Evolutionary conservation across 2,888 invertebrate species (phyloP).

Genomic region (Phania funesta): DNA sequence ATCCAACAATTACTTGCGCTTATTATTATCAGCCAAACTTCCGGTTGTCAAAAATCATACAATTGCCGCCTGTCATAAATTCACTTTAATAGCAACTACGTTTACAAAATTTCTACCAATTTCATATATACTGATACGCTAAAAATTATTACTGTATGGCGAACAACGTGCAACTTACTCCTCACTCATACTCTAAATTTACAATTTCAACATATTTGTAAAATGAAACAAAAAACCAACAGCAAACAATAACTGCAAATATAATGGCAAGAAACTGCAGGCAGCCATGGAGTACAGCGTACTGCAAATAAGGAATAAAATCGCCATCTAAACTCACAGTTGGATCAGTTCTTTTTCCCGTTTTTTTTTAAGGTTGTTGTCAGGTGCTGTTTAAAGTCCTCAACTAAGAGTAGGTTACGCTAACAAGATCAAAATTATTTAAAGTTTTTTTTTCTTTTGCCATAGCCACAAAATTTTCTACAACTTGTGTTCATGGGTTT

Average conservation of each 20-base stretch:
- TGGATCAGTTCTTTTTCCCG: constrained; percentile 40
- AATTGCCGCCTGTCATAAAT: constrained; percentile 64
- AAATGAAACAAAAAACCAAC: constrained; percentile 14
- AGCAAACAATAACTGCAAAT: background rate
- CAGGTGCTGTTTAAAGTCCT: constrained; percentile 61
- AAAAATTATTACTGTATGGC: constrained; percentile 55
- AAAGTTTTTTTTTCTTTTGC: constrained; percentile 23
- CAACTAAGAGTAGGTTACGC: constrained; percentile 52
- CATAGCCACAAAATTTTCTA: constrained; percentile 55
- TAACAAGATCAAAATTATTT: constrained; percentile 66
- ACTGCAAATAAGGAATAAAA: constrained; percentile 39
- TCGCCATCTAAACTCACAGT: constrained; percentile 59
- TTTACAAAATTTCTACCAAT: constrained; percentile 51
- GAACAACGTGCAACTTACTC: constrained; percentile 12
- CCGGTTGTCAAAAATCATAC: constrained; percentile 62
- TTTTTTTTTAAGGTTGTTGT: constrained; percentile 29
- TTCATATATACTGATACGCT: constrained; percentile 55
- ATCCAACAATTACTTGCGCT: constrained; percentile 35
- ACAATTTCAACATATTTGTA: constrained; percentile 55
- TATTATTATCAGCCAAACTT: constrained; percentile 56
- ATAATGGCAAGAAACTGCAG: constrained; percentile 19
- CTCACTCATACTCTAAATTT: constrained; percentile 27
- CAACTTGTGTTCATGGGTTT: constrained; percentile 23
- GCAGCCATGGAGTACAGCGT: background rate
- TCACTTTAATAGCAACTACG: constrained; percentile 42